Evolutionary conservation across 2,797 vertebrate genomes (phyloP).

Genomic region (Sandelia bainsii): DNA sequence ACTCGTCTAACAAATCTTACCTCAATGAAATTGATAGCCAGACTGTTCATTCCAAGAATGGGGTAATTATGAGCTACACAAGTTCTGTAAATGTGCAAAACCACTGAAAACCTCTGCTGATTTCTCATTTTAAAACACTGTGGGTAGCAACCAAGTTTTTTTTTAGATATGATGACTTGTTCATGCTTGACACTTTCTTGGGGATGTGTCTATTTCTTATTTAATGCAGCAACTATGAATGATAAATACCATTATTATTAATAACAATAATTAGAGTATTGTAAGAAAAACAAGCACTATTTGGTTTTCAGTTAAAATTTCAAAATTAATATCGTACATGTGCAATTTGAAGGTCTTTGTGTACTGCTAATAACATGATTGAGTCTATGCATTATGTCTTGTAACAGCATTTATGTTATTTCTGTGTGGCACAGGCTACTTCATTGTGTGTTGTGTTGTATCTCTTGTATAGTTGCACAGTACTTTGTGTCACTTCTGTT

Average conservation of each 20-base stretch:
- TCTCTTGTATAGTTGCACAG: slow-evolving; percentile 6
- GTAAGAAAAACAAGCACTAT: neutral
- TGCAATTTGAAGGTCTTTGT: slow-evolving; percentile 14
- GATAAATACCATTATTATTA: neutral
- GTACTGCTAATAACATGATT: slow-evolving; percentile 8
- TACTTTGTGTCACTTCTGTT: slow-evolving; percentile 24
- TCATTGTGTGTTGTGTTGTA: slow-evolving; percentile 19
- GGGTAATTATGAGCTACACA: slow-evolving; percentile 28
- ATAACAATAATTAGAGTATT: neutral
- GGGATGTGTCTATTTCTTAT: neutral
- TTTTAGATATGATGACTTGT: slow-evolving; percentile 8
- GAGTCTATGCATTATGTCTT: slow-evolving; percentile 17
- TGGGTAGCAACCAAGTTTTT: neutral
- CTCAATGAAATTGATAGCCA: slow-evolving; percentile 44
- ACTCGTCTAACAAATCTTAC: slow-evolving; percentile 48
- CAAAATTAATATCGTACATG: slow-evolving; percentile 13
- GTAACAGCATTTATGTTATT: slow-evolving; percentile 11
- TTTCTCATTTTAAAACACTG: slow-evolving; percentile 22
- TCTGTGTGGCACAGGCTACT: slow-evolving; percentile 7
- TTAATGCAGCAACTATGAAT: slow-evolving; percentile 19
- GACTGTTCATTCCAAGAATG: slow-evolving; percentile 38
- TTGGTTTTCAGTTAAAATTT: slow-evolving; percentile 12
- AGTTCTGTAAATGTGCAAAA: slow-evolving; percentile 43
- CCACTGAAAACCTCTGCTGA: slow-evolving; percentile 23
- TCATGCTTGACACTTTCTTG: slow-evolving; percentile 37